Conservation (phyloP, 1,140 invertebrate species). For the Lasioglossum albipes region DNA sequence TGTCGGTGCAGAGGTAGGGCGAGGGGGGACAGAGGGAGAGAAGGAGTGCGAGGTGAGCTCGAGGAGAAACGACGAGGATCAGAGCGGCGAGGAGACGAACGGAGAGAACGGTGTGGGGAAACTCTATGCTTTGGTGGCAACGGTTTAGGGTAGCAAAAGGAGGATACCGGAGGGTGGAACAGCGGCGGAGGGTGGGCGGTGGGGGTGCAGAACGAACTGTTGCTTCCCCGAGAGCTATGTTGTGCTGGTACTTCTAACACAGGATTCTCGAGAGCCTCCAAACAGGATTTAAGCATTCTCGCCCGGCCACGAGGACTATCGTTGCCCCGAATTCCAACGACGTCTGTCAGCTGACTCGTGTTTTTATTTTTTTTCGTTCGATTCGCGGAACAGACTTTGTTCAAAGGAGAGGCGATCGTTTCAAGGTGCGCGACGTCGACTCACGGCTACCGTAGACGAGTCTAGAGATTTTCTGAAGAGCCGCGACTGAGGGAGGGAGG, state of each 20-base stretch:
- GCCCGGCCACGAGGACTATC: conserved; percentile 56
- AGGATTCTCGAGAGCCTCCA: conserved; percentile 71
- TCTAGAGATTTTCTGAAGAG: background rate
- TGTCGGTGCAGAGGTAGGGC: no score
- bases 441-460: background rate
- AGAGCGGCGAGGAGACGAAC: conserved; percentile 38
- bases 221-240: conserved; percentile 73
- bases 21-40: conserved; percentile 10
- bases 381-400: background rate
- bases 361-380: background rate
- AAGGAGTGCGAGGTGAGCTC: conserved; percentile 40
- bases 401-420: background rate
- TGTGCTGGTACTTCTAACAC: conserved; percentile 60
- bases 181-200: conserved; percentile 46
- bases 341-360: background rate
- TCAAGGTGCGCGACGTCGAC: background rate
- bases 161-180: conserved; percentile 57
- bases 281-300: conserved; percentile 69
- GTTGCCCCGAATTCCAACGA: conserved; percentile 34
- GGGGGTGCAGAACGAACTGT: conserved; percentile 74
- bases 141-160: conserved; percentile 66
- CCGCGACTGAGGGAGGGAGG: no score
- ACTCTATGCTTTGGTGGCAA: conserved; percentile 62
- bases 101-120: conserved; percentile 27
- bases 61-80: conserved; percentile 47